These are phyloP conservation scores for Falcunculus frontatus DNA, from an alignment of 2,113 vertebrate species.

Conservation along the genomic window DNA sequence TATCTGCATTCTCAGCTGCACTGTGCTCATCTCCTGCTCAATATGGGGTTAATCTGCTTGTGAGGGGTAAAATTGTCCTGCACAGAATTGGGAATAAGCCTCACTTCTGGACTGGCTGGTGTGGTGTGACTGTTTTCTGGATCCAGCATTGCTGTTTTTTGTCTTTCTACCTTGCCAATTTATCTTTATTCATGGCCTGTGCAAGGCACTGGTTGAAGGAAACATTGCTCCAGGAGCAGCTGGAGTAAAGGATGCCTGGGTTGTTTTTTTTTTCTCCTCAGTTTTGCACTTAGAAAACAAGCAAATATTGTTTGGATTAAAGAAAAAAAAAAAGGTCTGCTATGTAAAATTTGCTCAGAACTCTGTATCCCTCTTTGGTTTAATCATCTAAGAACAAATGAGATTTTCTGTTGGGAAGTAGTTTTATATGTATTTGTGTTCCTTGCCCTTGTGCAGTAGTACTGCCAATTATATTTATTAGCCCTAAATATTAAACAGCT, in stretches of 20 bases:
- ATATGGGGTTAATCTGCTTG: fast-evolving
- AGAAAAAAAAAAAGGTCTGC: not conserved
- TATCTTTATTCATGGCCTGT: not conserved
- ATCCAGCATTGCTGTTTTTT: not conserved
- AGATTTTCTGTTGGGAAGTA: conserved; percentile 49
- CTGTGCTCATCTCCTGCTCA: not conserved
- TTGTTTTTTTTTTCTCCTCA: not conserved
- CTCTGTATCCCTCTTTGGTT: not conserved
- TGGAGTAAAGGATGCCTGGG: not conserved
- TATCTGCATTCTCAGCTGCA: fast-evolving
- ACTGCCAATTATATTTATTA: conserved; percentile 82
- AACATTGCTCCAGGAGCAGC: not conserved
- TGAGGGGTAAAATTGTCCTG: not conserved
- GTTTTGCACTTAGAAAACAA: not conserved
- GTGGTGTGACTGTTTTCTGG: not conserved
- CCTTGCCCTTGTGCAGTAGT: conserved; percentile 68
- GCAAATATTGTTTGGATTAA: not conserved
- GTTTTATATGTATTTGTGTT: conserved; percentile 65
- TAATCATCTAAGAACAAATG: conserved; percentile 35
- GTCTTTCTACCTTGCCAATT: not conserved
- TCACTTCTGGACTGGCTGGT: not conserved
- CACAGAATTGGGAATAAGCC: not conserved
- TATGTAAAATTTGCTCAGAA: not conserved
- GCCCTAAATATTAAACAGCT: conserved; percentile 84
- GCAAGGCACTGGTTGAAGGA: not conserved